Evolutionary conservation across 2,113 vertebrate genomes (phyloP).

Genomic region (Dasyornis broadbenti): DNA sequence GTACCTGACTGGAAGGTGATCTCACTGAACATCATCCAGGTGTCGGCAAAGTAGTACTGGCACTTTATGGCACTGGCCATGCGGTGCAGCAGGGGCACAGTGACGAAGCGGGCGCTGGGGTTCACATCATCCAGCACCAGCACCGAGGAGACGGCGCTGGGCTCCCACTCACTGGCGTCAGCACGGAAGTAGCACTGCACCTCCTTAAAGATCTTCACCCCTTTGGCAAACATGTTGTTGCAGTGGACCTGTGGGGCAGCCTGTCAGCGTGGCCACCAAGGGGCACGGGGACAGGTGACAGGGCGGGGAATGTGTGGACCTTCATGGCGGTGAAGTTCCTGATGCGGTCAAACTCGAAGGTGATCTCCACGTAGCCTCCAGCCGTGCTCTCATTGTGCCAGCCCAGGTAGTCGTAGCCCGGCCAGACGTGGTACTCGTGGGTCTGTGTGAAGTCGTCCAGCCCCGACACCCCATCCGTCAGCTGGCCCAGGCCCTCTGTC

Average conservation of each 20-base stretch:
- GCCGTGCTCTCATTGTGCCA: constrained; percentile 89
- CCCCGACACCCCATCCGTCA: constrained; percentile 91
- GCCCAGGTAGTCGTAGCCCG: constrained; percentile 94
- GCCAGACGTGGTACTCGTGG: constrained; percentile 88
- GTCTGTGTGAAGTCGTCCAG: constrained; percentile 93
- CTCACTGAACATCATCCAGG: constrained; percentile 98
- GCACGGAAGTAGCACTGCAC: constrained; percentile 90
- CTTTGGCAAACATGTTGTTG: constrained; percentile 92
- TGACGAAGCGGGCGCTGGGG: constrained; percentile 89
- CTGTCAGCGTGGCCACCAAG: not conserved
- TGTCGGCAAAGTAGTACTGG: constrained; percentile 87
- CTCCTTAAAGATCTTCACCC: constrained; percentile 91
- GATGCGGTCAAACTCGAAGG: constrained; percentile 91
- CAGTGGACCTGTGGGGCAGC: constrained; percentile 85
- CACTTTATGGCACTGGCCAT: constrained; percentile 93
- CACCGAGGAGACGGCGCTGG: constrained; percentile 76
- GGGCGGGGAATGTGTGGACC: constrained; percentile 50
- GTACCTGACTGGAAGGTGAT: constrained; percentile 96
- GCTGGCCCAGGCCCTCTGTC: constrained; percentile 90
- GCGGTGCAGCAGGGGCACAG: constrained; percentile 85
- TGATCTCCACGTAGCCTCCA: constrained; percentile 86
- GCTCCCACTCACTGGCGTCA: constrained; percentile 84
- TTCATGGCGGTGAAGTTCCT: constrained; percentile 96
- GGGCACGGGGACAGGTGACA: fast-evolving
- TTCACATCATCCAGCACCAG: constrained; percentile 81